Base-by-base conservation (phyloP, 2,113 vertebrate species). In the Labrus mixtus region DNA sequence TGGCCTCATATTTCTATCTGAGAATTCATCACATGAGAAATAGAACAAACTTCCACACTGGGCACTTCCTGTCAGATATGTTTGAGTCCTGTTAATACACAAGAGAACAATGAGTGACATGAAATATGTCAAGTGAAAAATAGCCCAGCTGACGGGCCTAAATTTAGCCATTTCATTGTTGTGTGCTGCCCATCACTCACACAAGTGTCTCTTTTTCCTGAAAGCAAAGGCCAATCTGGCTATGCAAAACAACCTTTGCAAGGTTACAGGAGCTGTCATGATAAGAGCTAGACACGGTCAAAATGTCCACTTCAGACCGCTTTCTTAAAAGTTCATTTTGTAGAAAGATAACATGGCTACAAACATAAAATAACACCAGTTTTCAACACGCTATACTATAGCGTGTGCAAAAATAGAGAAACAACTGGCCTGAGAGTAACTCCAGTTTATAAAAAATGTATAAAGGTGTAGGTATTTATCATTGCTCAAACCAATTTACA, bases 101-200 rank as follows among this genome's bases (percentile, higher is more conserved):
- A 79, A 74, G 46, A 41, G 60, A 82, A 84, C 82, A 87, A 85
- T 84, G 68, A 81, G 25, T 78, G 62, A 87, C 53, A 68, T 68
- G 65, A 86, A 74, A 76, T 43, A 46, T 66, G 81, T 82, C 63
- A 74, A 82, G 65, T 59, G 59, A 81, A 85, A 82, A 82, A 85
- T 65, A 78, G 43, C 54, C 63, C 61, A 15, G 19, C 33, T 82
- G 82, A 88, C 2, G 20, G 7, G 56, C 23, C 73, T 77, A 78
- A 82, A 86, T 79, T 61, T 82, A 76, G 71, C 67, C 19, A n/a
- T 54, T 79, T 69, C 46, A 43, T 45, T 36, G 50, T 73, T 74
- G 56, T 56, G 33, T 68, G 60, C 55, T 78, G 59, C 46, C 76
- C 62, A 70, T 82, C 79, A 74, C 48, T 86, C 74, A 65, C 8